phyloP scores from a whole-genome alignment of 2,797 vertebrate species.

The Kryptolebias ocellatus region DNA sequence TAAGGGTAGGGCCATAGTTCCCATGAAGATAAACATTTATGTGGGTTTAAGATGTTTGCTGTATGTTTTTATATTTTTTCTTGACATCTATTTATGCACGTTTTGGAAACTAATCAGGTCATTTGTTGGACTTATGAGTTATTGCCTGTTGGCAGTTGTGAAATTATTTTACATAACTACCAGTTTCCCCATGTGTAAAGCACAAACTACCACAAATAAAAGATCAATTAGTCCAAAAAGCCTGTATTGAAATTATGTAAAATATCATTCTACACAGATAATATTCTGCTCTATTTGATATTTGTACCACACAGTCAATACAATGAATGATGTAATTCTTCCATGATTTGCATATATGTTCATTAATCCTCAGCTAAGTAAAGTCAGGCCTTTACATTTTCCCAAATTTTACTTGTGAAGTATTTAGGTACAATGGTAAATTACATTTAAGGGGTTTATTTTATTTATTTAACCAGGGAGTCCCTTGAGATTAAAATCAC shows the following conservation, averaged over 20 bases:
- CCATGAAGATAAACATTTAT: background rate
- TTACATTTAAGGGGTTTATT: background rate
- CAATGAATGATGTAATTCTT: background rate
- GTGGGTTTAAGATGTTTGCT: background rate
- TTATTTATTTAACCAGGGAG: no score
- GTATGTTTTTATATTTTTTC: no score
- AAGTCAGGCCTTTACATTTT: background rate
- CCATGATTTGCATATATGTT: background rate
- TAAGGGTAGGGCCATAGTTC: no score
- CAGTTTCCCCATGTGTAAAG: no score
- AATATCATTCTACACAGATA: background rate
- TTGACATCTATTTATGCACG: background rate
- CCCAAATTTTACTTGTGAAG: background rate
- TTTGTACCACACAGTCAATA: background rate
- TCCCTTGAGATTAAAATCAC: no score
- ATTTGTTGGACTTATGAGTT: no score
- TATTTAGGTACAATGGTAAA: background rate
- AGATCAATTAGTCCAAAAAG: no score
- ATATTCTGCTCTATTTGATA: background rate
- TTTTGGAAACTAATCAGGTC: no score
- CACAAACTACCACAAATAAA: no score
- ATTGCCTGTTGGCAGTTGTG: no score
- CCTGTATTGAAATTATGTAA: no score
- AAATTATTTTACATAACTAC: no score
- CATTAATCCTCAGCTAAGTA: background rate